phyloP scores from a whole-genome alignment of 2,888 invertebrate species.

The Drosophila neotestacea region DNA sequence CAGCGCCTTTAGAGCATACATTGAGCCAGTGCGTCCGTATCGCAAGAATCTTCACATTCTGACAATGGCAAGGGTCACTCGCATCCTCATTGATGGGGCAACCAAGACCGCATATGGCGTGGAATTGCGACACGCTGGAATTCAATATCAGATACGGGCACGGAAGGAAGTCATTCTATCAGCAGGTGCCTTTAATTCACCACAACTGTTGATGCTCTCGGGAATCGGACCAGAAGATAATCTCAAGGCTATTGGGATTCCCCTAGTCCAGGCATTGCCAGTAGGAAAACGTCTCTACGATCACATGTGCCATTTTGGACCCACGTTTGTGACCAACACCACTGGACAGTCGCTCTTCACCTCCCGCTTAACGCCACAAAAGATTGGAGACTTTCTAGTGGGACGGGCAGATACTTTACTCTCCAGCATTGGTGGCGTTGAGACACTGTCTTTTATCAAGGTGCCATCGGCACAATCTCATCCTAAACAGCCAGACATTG shows the following conservation, averaged over 20 bases:
- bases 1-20: conserved; percentile 89
- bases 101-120: conserved; percentile 90
- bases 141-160: conserved; percentile 86
- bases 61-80: conserved; percentile 88
- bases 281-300: conserved; percentile 89
- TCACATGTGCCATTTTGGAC: conserved; percentile 85
- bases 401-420: conserved; percentile 86
- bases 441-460: conserved; percentile 89
- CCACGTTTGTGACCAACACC: conserved; percentile 83
- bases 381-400: conserved; percentile 61
- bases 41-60: conserved; percentile 89
- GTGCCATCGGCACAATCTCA: conserved; percentile 87
- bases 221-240: conserved; percentile 88
- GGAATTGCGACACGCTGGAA: conserved; percentile 87
- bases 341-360: conserved; percentile 72
- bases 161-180: conserved; percentile 93
- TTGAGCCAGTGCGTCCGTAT: conserved; percentile 86
- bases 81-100: conserved; percentile 88
- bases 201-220: conserved; percentile 95
- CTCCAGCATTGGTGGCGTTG: conserved; percentile 87
- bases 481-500: conserved; percentile 89
- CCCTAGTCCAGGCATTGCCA: conserved; percentile 88
- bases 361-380: conserved; percentile 40
- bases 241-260: conserved; percentile 86
- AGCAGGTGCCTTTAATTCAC: conserved; percentile 94